Evolutionary conservation across 2,797 vertebrate species (phyloP), one percentile per base, ranked within the genome.

Genomic region (Melanitta fusca): DNA sequence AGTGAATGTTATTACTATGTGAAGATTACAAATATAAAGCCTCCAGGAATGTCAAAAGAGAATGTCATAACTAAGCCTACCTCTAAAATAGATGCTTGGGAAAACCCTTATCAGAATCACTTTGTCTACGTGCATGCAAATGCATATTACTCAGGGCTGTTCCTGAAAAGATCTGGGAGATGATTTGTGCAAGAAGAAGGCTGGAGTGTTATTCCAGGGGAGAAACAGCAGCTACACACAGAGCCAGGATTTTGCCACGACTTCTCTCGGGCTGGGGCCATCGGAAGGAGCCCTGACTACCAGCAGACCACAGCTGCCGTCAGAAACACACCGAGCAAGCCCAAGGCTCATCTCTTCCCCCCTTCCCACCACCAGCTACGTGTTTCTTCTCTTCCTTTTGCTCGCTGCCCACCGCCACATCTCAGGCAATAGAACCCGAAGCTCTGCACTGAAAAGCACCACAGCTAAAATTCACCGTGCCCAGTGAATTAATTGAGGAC

Each of bases 21-120:
- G 80, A 96, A 74, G 92, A 94, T 89, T 88, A 93, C 79, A 95
- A 85, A 81, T 74, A 94, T 38, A 72, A 88, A 95, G 82, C 80
- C 88, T 91, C 58, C 85, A 89, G 82, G 83, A 94, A 80, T 88
- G 93, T 93, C 96, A 95, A 74, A 83, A 5, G 51, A 94, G 86
- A 96, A 94, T 85, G 89, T 80, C 86, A 72, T 71, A 94, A 92
- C 88, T 77, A 95, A 92, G 91, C 72, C 71, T 28, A 79, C 4
- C 4, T 88, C 83, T 81, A 87, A 93, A 96, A 96, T 72, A 94
- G 88, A 93, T 5, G 11, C 62, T 49, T 8, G 5, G 71, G 75
- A 94, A 92, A 94, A 45, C 60, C 43, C 66, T 89, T 74, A 71
- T 78, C 72, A 78, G 78, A 97, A 93, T 89, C 75, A 62, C 24